Conservation (phyloP, 2,888 invertebrate species). For the Oxystoma pomonae region DNA sequence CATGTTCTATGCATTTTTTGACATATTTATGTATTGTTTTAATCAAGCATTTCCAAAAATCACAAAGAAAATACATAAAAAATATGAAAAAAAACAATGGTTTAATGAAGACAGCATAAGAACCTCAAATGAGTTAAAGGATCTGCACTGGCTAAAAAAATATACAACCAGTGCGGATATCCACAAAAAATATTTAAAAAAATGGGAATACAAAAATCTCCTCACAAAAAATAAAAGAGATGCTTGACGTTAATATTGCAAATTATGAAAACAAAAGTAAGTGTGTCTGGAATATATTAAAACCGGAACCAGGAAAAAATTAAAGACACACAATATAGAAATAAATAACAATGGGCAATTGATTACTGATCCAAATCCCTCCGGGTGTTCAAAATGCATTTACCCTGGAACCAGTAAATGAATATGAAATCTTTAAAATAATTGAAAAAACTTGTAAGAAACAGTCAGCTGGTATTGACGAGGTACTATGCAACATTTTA, state of each 20-base stretch:
- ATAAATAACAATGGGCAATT: not conserved
- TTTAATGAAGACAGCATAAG: not conserved
- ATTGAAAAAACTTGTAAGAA: not conserved
- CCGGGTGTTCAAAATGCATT: not conserved
- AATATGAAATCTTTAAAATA: not conserved
- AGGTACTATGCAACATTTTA: not conserved
- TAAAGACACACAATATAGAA: not conserved
- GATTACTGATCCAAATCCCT: not conserved
- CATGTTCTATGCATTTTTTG: not conserved
- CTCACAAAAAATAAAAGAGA: no score
- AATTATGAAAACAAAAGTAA: not conserved
- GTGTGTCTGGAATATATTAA: not conserved
- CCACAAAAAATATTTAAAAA: not conserved
- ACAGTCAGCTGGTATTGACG: not conserved
- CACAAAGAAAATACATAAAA: not conserved
- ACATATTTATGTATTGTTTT: not conserved
- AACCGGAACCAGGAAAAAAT: not conserved
- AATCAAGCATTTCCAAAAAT: not conserved
- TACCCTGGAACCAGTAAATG: not conserved
- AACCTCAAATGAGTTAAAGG: not conserved
- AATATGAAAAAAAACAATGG: not conserved
- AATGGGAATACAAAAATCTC: not conserved
- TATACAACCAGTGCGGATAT: not conserved
- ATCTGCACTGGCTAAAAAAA: not conserved
- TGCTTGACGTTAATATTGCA: no score